These are phyloP conservation scores for Matsumyia berberina DNA, from an alignment of 2,888 invertebrate genomes.

Conservation along the genomic window DNA sequence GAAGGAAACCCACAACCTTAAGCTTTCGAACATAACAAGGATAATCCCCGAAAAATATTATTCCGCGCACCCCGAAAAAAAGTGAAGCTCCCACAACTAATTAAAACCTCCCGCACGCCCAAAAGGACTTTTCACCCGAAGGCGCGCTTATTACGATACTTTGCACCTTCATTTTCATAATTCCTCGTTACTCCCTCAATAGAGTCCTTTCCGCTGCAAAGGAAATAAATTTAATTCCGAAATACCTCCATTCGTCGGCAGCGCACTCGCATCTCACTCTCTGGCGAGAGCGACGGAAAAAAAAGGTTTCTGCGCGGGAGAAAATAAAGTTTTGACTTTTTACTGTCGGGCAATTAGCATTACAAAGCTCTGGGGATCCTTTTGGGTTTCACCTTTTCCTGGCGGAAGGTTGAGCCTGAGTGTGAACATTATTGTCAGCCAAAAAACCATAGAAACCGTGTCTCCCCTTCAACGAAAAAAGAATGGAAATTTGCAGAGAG, in stretches of 20 bases:
- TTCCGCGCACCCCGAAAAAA: background rate
- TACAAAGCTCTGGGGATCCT: slow-evolving; percentile 56
- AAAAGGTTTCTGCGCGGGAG: slow-evolving; percentile 7
- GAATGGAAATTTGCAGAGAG: background rate
- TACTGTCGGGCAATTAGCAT: slow-evolving; percentile 65
- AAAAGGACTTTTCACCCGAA: slow-evolving; percentile 29
- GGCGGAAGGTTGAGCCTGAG: slow-evolving; percentile 11
- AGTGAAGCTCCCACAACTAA: slow-evolving; percentile 8
- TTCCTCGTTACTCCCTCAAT: slow-evolving; percentile 51
- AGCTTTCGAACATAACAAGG: slow-evolving; percentile 20
- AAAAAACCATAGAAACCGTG: background rate
- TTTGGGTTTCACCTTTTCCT: slow-evolving; percentile 1
- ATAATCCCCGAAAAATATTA: slow-evolving; percentile 26
- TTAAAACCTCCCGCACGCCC: slow-evolving; percentile 27
- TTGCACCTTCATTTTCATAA: slow-evolving; percentile 66
- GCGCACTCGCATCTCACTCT: slow-evolving; percentile 15
- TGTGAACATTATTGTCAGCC: slow-evolving; percentile 25
- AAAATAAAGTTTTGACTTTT: slow-evolving; percentile 61
- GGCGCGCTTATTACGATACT: slow-evolving; percentile 39
- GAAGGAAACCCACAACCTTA: background rate
- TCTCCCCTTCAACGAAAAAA: background rate
- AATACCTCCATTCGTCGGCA: slow-evolving; percentile 15
- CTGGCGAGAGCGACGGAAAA: background rate
- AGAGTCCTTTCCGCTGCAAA: slow-evolving; percentile 31
- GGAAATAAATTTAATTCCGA: slow-evolving; percentile 47